Percentiles rank a stretch among this genome's conserved stretches.
These are phyloP conservation scores for Caenorhabditis elegans DNA, from an alignment of 1,140 invertebrate species.

Conservation along the genomic window DNA sequence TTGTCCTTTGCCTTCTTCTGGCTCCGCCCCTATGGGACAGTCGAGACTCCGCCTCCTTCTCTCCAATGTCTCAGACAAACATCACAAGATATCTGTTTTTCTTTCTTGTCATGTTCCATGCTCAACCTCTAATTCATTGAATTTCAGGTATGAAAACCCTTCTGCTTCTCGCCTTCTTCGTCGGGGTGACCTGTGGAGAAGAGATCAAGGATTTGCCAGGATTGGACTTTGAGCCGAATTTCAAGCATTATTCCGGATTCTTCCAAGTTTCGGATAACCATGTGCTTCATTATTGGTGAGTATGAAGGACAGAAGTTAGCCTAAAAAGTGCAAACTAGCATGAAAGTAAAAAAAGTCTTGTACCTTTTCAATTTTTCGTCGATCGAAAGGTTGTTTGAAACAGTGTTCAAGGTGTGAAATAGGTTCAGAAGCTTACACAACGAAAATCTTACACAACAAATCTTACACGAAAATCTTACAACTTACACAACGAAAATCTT, in stretches of 20 bases:
- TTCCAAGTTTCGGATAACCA: constrained; percentile 61
- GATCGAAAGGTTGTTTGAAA: too few relatives aligned
- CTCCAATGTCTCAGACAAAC: too few relatives aligned
- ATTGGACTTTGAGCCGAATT: constrained; percentile 60
- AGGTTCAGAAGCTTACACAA: too few relatives aligned
- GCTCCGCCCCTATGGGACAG: background rate
- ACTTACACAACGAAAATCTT: too few relatives aligned
- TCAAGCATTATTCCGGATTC: constrained; percentile 65
- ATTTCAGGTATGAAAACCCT: constrained; percentile 20
- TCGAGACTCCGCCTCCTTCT: background rate
- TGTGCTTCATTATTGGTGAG: constrained; percentile 64
- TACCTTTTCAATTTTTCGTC: too few relatives aligned
- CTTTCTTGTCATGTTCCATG: too few relatives aligned
- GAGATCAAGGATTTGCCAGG: constrained; percentile 62
- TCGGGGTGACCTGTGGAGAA: constrained; percentile 33
- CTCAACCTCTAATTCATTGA: background rate
- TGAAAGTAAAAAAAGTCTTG: too few relatives aligned
- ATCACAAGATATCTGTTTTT: too few relatives aligned
- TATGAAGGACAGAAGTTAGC: background rate
- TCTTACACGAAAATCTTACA: too few relatives aligned
- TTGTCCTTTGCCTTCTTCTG: background rate
- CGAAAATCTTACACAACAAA: too few relatives aligned
- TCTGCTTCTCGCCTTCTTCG: constrained; percentile 3
- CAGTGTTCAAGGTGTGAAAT: too few relatives aligned
- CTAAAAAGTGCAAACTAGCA: too few relatives aligned